A percentile compares a stretch with the other conserved stretches of the same genome.
Evolutionary conservation across 2,113 vertebrate genomes (phyloP).

Genomic region (Greenwoodochromis staneri): DNA sequence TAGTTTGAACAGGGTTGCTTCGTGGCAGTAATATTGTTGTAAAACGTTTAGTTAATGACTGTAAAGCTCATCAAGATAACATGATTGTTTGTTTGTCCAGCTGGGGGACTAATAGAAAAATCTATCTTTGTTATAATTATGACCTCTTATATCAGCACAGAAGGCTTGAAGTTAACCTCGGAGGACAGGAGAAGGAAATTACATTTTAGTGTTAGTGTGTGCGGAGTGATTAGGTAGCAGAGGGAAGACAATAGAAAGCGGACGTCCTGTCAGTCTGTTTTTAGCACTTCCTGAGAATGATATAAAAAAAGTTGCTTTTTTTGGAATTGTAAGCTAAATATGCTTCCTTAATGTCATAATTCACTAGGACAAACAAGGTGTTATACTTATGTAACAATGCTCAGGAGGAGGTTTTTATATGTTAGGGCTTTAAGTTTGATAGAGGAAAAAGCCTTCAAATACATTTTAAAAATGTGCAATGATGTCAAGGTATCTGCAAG

Average conservation of each 20-base stretch:
- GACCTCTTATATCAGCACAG: constrained; percentile 9
- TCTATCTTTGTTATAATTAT: constrained; percentile 14
- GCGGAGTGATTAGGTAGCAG: constrained; percentile 24
- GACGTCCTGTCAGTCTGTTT: constrained; percentile 57
- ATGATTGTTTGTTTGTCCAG: not conserved
- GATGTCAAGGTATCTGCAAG: not conserved
- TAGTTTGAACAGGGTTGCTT: not conserved
- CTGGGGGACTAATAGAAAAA: not conserved
- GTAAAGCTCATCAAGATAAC: not conserved
- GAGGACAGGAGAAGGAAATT: constrained; percentile 40
- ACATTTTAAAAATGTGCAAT: not conserved
- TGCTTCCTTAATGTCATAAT: not conserved
- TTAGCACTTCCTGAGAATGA: constrained; percentile 47
- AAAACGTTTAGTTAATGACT: not conserved
- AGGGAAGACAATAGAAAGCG: constrained; percentile 45
- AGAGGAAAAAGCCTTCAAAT: not conserved
- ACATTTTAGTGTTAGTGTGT: constrained; percentile 16
- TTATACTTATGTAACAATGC: not conserved
- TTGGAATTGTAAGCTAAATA: not conserved
- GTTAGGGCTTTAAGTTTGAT: not conserved
- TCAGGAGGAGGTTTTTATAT: not conserved
- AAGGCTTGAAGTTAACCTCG: constrained; percentile 1
- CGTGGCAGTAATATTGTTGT: not conserved
- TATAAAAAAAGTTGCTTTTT: not conserved
- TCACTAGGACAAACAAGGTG: not conserved